A percentile compares a stretch with the other conserved stretches of the same genome.
phyloP scores from a whole-genome alignment of 2,888 invertebrate genomes.

The Ephialtes manifestator region DNA sequence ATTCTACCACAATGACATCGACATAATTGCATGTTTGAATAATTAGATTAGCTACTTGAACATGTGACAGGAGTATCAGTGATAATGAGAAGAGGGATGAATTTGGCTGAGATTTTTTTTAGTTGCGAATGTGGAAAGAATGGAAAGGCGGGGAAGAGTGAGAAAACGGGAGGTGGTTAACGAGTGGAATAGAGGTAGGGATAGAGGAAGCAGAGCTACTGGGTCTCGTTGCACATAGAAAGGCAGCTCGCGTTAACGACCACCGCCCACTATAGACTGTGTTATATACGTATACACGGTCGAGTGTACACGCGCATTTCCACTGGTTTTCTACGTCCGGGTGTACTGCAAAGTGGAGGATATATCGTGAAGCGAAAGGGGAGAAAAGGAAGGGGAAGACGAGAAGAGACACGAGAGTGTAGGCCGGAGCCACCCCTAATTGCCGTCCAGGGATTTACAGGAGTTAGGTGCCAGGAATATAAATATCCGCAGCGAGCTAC shows the following conservation, averaged over 20 bases:
- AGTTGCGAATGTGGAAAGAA: slow-evolving; percentile 5
- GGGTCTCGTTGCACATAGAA: slow-evolving; percentile 51
- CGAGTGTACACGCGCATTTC: slow-evolving; percentile 31
- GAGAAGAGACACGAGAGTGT: slow-evolving; percentile 72
- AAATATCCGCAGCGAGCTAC: slow-evolving; percentile 75
- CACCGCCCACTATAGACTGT: slow-evolving; percentile 59
- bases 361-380: slow-evolving; percentile 32
- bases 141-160: slow-evolving; percentile 13
- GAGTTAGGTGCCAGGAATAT: slow-evolving; percentile 79
- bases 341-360: slow-evolving; percentile 54
- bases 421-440: slow-evolving; percentile 78
- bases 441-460: slow-evolving; percentile 80
- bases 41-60: neutral
- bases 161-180: slow-evolving; percentile 57
- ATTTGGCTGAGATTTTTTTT: slow-evolving; percentile 8
- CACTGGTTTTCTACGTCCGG: slow-evolving; percentile 26
- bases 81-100: neutral
- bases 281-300: slow-evolving; percentile 25
- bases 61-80: neutral
- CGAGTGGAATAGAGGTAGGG: slow-evolving; percentile 38
- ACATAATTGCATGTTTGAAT: neutral
- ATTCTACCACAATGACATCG: neutral
- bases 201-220: neutral
- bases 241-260: slow-evolving; percentile 79
- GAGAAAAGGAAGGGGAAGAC: slow-evolving; percentile 63